Conservation (phyloP, 2,113 vertebrate genomes). For the Tenrec ecaudatus region DNA sequence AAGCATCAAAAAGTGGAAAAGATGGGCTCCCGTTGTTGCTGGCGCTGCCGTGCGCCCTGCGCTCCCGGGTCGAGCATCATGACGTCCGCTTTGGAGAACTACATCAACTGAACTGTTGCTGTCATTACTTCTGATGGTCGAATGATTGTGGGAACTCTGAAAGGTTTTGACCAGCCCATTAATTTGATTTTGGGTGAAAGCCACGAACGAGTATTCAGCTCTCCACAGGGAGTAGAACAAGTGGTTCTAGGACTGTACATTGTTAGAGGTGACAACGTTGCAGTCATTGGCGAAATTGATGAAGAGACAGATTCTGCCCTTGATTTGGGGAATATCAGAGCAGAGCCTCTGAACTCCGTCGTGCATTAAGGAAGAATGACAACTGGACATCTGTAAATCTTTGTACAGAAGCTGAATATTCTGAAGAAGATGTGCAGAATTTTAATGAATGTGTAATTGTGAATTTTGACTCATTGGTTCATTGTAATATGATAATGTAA, state of each 20-base stretch:
- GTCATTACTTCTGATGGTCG: too few relatives aligned
- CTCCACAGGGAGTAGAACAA: conserved; percentile 98
- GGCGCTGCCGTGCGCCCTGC: too few relatives aligned
- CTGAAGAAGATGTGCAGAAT: conserved; percentile 58
- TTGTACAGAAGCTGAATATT: conserved; percentile 86
- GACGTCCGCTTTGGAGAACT: too few relatives aligned
- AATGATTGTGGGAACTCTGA: conserved; percentile 91
- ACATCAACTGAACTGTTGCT: too few relatives aligned
- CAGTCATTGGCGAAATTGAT: conserved; percentile 99
- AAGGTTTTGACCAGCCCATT: conserved; percentile 99
- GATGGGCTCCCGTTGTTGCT: too few relatives aligned
- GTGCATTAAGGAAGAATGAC: conserved; percentile 90
- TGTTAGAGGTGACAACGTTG: conserved; percentile 98
- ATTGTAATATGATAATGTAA: conserved; percentile 85
- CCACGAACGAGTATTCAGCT: conserved; percentile 99
- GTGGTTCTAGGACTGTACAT: conserved; percentile 98
- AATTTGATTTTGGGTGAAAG: conserved; percentile 99
- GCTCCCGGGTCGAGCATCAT: too few relatives aligned
- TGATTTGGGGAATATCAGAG: conserved; percentile 98
- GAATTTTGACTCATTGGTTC: conserved; percentile 79
- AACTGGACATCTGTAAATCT: conserved; percentile 84
- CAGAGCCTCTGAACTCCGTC: conserved; percentile 97
- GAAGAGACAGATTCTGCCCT: conserved; percentile 98
- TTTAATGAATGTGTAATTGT: conserved; percentile 82
- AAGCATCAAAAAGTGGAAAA: not conserved